Conservation (phyloP, 2,888 invertebrate genomes). For the Catonia carolina region DNA sequence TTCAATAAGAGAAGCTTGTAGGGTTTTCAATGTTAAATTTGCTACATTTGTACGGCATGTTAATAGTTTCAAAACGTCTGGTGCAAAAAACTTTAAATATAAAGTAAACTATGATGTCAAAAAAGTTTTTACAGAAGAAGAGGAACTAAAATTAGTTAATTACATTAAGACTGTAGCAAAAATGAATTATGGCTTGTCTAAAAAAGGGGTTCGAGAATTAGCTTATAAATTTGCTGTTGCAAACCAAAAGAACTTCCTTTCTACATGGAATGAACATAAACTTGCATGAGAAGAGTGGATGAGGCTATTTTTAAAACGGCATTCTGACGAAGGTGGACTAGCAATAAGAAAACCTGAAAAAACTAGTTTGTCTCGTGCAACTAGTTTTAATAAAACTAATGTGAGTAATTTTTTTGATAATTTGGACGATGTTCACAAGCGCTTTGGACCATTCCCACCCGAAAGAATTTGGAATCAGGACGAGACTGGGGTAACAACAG, state of each 20-base stretch:
- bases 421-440: constrained; percentile 24
- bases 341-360: constrained; percentile 8
- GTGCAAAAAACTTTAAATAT: constrained; percentile 2
- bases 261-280: constrained; percentile 10
- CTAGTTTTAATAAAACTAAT: constrained; percentile 14
- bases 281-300: constrained; percentile 16
- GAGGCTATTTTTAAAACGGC: constrained; percentile 5
- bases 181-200: constrained; percentile 17
- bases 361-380: constrained; percentile 13
- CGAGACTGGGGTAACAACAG: constrained; percentile 42
- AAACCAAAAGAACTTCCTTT: too few relatives aligned
- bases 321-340: constrained; percentile 4
- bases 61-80: constrained; percentile 1
- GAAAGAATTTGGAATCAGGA: constrained; percentile 40
- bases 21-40: constrained; percentile 15
- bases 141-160: constrained; percentile 11
- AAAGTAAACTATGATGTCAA: constrained; percentile 13
- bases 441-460: constrained; percentile 16
- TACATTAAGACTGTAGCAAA: constrained; percentile 18
- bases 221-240: too few relatives aligned
- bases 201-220: constrained; percentile 16
- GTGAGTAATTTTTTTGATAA: constrained; percentile 19
- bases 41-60: constrained; percentile 2
- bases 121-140: constrained; percentile 16
- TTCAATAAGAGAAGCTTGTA: constrained; percentile 17